Evolutionary conservation across 2,888 invertebrate species (phyloP), one percentile per base, ranked within the genome.

Genomic region (Caenorhabditis sp.): DNA sequence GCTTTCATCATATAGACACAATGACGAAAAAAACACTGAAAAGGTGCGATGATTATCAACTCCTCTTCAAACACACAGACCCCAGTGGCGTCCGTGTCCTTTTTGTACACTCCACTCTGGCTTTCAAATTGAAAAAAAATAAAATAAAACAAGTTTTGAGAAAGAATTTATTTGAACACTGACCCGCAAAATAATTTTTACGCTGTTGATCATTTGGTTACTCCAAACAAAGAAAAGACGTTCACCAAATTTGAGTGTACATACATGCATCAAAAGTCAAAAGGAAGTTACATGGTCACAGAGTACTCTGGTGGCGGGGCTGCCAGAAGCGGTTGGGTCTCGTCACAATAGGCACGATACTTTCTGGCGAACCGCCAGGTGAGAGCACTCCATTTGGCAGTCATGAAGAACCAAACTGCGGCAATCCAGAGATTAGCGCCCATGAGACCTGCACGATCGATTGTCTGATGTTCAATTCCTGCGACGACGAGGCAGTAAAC

Each of bases 341-440:
- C 80, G 13, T 77, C 80, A 51, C 68, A 68, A 20, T 56, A 72
- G 11, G 47, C 64, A 37, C 80, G 70, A 35, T 83, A 77, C 61
- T 82, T 82, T 61, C 82, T 64, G 0, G 72, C 72, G 20, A 82
- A 82, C 56, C 70, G 72, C 78, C 82, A 82, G 0, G 82, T 82
- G 0, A 82, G 53, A 4, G 72, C 62, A 26, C 83, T 74, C 87
- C 87, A 87, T 81, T 87, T 87, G 11, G 84, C 77, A 2, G 88
- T 87, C 90, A 90, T 90, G 85, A 89, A 89, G 51, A 86, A 88
- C 90, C 90, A 90, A 4, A 90, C 89, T 22, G 89, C 88, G 0
- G 87, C 85, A 56, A 90, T 89, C 90, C 90, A 90, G 26, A 88
- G 79, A 64, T 90, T 90, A 51, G 88, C 87, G 44, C 89, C 88